Evolutionary conservation across 2,888 invertebrate genomes (phyloP).

Genomic region (Mythimna loreyi): DNA sequence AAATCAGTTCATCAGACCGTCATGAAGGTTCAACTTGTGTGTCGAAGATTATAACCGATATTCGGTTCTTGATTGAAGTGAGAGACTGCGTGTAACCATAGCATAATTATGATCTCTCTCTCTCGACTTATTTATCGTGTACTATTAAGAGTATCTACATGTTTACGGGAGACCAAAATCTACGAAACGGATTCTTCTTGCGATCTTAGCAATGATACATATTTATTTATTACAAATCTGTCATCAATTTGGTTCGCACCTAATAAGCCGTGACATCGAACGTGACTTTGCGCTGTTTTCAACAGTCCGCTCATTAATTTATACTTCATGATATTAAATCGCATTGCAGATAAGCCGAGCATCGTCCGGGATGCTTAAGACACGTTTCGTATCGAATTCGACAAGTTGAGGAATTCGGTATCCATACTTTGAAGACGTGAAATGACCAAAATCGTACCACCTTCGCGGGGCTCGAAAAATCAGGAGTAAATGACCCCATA

Average conservation of each 20-base stretch:
- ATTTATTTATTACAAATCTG: slow-evolving; percentile 44
- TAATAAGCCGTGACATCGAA: slow-evolving; percentile 38
- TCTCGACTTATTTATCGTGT: too few relatives aligned
- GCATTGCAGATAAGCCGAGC: slow-evolving; percentile 38
- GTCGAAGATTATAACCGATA: too few relatives aligned
- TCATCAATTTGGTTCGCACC: slow-evolving; percentile 50
- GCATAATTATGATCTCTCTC: too few relatives aligned
- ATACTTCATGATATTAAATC: slow-evolving; percentile 32
- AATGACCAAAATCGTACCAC: background rate
- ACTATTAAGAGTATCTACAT: too few relatives aligned
- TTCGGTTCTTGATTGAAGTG: too few relatives aligned
- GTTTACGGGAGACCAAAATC: background rate
- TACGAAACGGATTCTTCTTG: too few relatives aligned
- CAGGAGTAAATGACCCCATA: background rate
- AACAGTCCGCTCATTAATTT: slow-evolving; percentile 27
- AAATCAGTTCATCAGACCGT: too few relatives aligned
- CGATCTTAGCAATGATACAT: slow-evolving; percentile 8
- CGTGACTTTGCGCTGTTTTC: slow-evolving; percentile 52
- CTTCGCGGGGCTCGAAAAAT: background rate
- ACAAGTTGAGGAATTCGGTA: slow-evolving; percentile 16
- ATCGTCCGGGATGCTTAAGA: slow-evolving; percentile 14
- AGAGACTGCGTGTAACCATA: too few relatives aligned
- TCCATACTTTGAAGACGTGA: background rate
- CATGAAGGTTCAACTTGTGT: too few relatives aligned
- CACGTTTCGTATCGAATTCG: slow-evolving; percentile 29